A percentile compares a stretch with the other conserved stretches of the same genome.
Conservation (phyloP, 2,797 vertebrate genomes). For the Eleutherodactylus coqui region DNA sequence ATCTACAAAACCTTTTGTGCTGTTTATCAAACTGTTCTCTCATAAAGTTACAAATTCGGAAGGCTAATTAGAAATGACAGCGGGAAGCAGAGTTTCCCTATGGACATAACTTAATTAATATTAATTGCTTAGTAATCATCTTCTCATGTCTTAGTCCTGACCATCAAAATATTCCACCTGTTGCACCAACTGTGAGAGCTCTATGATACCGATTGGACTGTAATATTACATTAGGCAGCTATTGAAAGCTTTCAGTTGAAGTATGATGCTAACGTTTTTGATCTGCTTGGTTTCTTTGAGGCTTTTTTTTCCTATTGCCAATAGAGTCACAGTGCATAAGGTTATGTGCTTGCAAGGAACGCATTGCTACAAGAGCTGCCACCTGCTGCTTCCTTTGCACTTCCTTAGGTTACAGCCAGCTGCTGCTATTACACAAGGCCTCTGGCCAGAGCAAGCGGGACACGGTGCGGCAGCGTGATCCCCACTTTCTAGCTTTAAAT, state of each 20-base stretch:
- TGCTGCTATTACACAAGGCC: constrained; percentile 70
- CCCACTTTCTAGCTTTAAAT: constrained; percentile 32
- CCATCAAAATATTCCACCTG: neutral
- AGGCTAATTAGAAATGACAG: neutral
- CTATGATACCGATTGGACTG: neutral
- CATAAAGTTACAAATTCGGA: neutral
- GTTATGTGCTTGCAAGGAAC: constrained; percentile 68
- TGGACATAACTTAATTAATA: neutral
- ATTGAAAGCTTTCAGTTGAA: constrained; percentile 41
- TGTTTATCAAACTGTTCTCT: neutral
- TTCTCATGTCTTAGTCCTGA: neutral
- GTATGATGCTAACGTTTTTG: constrained; percentile 28
- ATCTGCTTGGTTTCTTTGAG: constrained; percentile 36
- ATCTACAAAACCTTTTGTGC: neutral
- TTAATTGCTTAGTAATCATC: neutral
- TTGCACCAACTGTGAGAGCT: neutral
- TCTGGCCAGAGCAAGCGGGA: constrained; percentile 66
- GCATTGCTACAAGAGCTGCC: constrained; percentile 72
- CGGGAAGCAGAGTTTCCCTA: neutral
- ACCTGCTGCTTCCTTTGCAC: constrained; percentile 70
- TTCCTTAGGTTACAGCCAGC: constrained; percentile 72
- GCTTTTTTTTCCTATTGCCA: constrained; percentile 66
- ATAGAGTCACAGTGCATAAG: constrained; percentile 69
- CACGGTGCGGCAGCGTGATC: constrained; percentile 55
- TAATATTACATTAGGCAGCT: constrained; percentile 46